Conservation (phyloP, 1,140 invertebrate genomes). For the Gryon sp. region DNA sequence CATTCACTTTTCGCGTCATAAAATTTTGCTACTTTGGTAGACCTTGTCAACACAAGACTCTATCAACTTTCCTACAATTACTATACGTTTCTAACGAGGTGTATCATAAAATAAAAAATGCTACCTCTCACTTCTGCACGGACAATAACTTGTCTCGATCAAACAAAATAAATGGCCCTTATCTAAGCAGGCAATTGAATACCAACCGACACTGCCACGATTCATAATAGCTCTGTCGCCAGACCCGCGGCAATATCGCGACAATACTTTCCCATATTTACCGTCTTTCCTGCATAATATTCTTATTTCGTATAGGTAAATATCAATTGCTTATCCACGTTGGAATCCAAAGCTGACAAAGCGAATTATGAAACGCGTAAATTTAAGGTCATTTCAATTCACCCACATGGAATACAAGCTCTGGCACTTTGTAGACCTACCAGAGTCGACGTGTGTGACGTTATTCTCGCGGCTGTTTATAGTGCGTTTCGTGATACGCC, state of each 20-base stretch:
- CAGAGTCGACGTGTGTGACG: slow-evolving; percentile 26
- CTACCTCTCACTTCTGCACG: slow-evolving; percentile 20
- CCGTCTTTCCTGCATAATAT: slow-evolving; percentile 54
- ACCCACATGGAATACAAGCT: slow-evolving; percentile 57
- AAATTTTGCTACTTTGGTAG: slow-evolving; percentile 8
- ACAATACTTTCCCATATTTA: slow-evolving; percentile 40
- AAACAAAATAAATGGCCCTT: slow-evolving; percentile 43
- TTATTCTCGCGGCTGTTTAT: slow-evolving; percentile 60
- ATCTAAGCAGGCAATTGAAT: slow-evolving; percentile 42
- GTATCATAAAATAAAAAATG: slow-evolving; percentile 32
- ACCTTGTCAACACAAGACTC: slow-evolving; percentile 11
- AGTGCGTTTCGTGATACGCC: slow-evolving; percentile 58
- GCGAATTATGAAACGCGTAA: slow-evolving; percentile 62
- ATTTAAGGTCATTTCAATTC: slow-evolving; percentile 62
- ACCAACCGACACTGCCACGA: neutral
- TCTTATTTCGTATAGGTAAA: slow-evolving; percentile 22
- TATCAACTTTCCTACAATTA: slow-evolving; percentile 21
- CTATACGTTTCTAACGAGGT: slow-evolving; percentile 8
- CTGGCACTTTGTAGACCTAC: slow-evolving; percentile 50
- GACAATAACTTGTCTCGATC: slow-evolving; percentile 41
- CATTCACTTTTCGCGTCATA: neutral
- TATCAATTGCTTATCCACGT: slow-evolving; percentile 48
- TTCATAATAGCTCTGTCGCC: slow-evolving; percentile 5
- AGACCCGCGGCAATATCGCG: slow-evolving; percentile 1
- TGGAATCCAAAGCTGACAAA: slow-evolving; percentile 59